Conservation (phyloP, 2,113 vertebrate genomes). For the Morone chrysops region DNA sequence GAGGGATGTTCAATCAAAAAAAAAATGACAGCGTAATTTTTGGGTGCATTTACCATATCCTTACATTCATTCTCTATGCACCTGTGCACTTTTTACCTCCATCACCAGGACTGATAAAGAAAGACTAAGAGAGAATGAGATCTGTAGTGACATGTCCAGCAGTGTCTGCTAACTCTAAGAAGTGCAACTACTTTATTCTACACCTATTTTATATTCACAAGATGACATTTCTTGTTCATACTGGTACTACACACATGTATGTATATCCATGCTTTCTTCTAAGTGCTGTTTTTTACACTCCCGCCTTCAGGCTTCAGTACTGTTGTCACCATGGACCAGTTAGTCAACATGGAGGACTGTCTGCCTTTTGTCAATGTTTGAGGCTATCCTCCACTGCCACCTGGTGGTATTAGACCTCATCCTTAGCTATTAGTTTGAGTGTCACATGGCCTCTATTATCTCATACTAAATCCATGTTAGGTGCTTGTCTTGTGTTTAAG, state of each 20-base stretch:
- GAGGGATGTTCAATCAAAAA: conserved; percentile 3
- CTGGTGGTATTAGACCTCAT: conserved; percentile 55
- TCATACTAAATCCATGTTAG: not conserved
- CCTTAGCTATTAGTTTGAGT: not conserved
- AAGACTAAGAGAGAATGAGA: conserved; percentile 3
- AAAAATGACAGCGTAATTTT: conserved; percentile 7
- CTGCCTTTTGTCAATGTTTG: not conserved
- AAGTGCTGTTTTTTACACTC: conserved; percentile 30
- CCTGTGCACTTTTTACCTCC: conserved; percentile 72
- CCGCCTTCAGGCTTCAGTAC: conserved; percentile 22
- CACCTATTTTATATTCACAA: conserved; percentile 18
- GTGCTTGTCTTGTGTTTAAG: not conserved
- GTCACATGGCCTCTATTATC: not conserved
- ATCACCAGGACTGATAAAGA: conserved; percentile 29
- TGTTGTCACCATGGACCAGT: conserved; percentile 1
- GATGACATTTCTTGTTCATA: conserved; percentile 12
- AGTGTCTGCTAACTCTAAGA: conserved; percentile 47
- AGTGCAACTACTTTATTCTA: conserved; percentile 33
- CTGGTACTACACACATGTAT: conserved; percentile 50
- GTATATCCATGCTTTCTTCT: not conserved
- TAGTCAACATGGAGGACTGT: conserved; percentile 48
- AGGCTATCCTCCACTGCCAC: conserved; percentile 58
- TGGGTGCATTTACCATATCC: conserved; percentile 42
- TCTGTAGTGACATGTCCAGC: conserved; percentile 7
- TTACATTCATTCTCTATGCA: conserved; percentile 54